Base-by-base conservation (phyloP, 2,113 vertebrate genomes). In the Sitta europaea region DNA sequence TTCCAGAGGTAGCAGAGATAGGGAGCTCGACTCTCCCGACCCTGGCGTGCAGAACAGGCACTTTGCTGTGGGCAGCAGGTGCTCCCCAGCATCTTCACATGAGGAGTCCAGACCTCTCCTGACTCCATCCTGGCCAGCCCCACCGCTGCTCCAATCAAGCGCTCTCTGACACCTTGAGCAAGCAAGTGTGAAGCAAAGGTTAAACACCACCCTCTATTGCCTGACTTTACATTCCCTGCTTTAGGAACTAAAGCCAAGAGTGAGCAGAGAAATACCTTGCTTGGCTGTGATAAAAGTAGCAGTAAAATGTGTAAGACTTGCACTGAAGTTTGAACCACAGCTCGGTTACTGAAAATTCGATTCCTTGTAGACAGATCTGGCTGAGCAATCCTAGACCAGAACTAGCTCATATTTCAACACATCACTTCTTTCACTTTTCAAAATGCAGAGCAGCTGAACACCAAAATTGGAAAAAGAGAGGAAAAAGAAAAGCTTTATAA, bases 311-410 rank as follows among this genome's bases (percentile, higher is more conserved):
- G 5, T 29, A 38, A 54, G 3, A 15, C 61, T 9, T 28, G 8
- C 19, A 16, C 21, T 0, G 4, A 1, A 0, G 6, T 51, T 75
- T 42, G 40, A 72, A 63, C 33, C 1, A 0, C 22, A n/a, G 11
- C 14, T 79, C 7, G 5, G 19, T 36, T 65, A 40, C 17, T 12
- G 22, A 63, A 65, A 88, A 35, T 67, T 51, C 4, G 0, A 6
- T 59, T 90, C 27, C 25, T 58, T 33, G 21, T 21, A 21, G 50
- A 67, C 11, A 81, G 31, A 58, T 16, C 20, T 31, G 28, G n/a
- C 28, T 70, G 40, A 70, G 47, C 5, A 54, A 74, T 33, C 31
- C 43, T 45, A 66, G 65, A 21, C 23, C 43, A 29, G 40, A 75
- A 55, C 6, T 9, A 82, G 10, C 8, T 51, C 28, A 21, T 38